phyloP scores from a whole-genome alignment of 2,888 invertebrate genomes.

The Cosmorhoe ocellata region DNA sequence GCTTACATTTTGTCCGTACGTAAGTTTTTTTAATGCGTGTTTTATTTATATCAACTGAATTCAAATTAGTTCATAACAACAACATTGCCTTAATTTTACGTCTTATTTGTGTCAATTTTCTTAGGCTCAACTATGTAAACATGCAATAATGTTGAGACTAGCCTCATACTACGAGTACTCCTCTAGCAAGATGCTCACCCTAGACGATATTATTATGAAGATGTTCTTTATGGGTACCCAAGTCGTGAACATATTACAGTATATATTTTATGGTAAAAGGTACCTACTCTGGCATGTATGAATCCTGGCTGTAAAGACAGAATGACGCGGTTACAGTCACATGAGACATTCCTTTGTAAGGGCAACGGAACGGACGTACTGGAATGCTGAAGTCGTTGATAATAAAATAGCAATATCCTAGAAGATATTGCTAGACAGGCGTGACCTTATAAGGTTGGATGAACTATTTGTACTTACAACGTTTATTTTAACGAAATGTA shows the following conservation, averaged over 20 bases:
- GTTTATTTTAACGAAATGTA: slow-evolving; percentile 2
- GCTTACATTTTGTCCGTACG: no score
- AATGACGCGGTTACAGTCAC: slow-evolving; percentile 22
- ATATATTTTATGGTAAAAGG: not conserved
- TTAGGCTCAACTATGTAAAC: no score
- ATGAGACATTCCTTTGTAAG: slow-evolving; percentile 24
- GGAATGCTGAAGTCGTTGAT: slow-evolving; percentile 26
- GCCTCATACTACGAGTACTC: no score
- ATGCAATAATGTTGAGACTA: no score
- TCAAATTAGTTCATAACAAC: no score
- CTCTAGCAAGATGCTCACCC: no score
- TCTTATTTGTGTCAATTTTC: no score
- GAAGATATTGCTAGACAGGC: slow-evolving; percentile 16
- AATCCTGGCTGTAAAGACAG: slow-evolving; percentile 13
- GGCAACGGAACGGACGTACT: slow-evolving; percentile 18
- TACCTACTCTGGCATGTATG: slow-evolving; percentile 1
- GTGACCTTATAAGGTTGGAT: slow-evolving; percentile 16
- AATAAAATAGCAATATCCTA: slow-evolving; percentile 18
- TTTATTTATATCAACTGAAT: no score
- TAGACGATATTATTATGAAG: no score
- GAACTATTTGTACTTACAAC: slow-evolving; percentile 5
- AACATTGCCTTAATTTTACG: no score
- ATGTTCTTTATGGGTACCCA: not conserved
- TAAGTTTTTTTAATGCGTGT: no score
- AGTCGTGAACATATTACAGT: not conserved